Evolutionary conservation across 2,797 vertebrate genomes (phyloP), one percentile per base, ranked within the genome.

Genomic region (Saxicola maurus): DNA sequence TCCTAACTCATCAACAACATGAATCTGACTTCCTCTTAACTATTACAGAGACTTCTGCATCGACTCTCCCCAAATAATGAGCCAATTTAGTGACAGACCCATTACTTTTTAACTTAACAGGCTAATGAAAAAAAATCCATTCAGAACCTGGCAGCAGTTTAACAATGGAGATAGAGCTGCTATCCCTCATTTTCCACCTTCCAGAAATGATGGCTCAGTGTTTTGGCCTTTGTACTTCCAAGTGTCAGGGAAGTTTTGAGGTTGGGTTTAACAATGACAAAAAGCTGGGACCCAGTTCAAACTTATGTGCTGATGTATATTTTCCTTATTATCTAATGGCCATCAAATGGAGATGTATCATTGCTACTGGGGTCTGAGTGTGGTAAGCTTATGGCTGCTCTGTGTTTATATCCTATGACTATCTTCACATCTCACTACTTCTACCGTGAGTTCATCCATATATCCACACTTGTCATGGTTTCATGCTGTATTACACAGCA

Each of bases 1-100:
- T 94, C 69, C 45, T 46, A 73, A 48, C 53, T 79, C 82, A 73
- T 91, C 89, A 93, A 74, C 67, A 92, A 75, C 52, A 75, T 6
- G 31, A 68, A 53, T 38, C 31, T 75, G 38, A 25, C 55, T 78
- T 73, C 86, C 40, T 82, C 62, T 72, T 82, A 28, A 38, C 45
- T 81, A 42, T 73, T 68, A 90, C 35, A 86, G 65, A 82, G 59
- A 82, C 11, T 53, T 33, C 19, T 51, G 38, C 80, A 56, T 8
- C 33, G 42, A 12, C 30, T 86, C 15, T 91, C 48, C 30, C 27
- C 52, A 76, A 9, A 87, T 2, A 28, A 74, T 60, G 62, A 80
- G 25, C 49, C 65, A 68, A 38, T 62, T 74, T 60, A 82, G 30
- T 67, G 55, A 78, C 61, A 4, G 9, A 79, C 9, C 10, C 43